Base-by-base conservation (phyloP, 2,888 invertebrate genomes). In the Gandaritis pyraliata region DNA sequence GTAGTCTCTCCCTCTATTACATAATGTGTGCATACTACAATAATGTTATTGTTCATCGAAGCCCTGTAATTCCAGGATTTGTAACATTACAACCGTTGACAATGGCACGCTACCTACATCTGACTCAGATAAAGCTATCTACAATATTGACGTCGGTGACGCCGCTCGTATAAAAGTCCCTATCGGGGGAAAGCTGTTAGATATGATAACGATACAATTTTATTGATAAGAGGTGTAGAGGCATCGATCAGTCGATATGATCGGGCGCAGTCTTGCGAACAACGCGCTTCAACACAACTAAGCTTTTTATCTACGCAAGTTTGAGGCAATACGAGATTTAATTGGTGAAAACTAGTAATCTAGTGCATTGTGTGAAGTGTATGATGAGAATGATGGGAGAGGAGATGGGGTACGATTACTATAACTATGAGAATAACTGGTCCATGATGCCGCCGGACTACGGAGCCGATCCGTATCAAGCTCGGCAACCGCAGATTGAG, bases 401-500 rank as follows among this genome's bases (percentile, higher is more conserved):
- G 65, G 91, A 92, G 61, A 89, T 90, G 86, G 93, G 93, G 73
- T 92, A 93, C 64, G 93, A 93, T 64, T 95, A 95, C 61, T 90
- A 89, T 66, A 85, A 83, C 66, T 95, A 94, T 75, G 95, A 95
- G 75, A 93, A 93, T 73, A 93, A 94, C 76, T 95, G 95, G 95
- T 93, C 95, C 62, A 93, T 95, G 71, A 94, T 95, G 71, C 95
- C 95, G 10, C 94, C 95, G 76, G 95, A 95, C 83, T 96, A 95
- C 81, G 93, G 94, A 43, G 92, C 90, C 66, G 90, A 90, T 81
- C 93, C 86, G 6, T 88, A 85, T 73, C 89, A 87, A 72, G 72
- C 82, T 8, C 77, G 90, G 1, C 89, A 88, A 68, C 84, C 86
- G 55, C 88, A 86, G 62, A 61, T 78, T 3, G 95, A 95, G 47